Evolutionary conservation across 2,113 vertebrate genomes (phyloP).

Genomic region (Isurus oxyrinchus): DNA sequence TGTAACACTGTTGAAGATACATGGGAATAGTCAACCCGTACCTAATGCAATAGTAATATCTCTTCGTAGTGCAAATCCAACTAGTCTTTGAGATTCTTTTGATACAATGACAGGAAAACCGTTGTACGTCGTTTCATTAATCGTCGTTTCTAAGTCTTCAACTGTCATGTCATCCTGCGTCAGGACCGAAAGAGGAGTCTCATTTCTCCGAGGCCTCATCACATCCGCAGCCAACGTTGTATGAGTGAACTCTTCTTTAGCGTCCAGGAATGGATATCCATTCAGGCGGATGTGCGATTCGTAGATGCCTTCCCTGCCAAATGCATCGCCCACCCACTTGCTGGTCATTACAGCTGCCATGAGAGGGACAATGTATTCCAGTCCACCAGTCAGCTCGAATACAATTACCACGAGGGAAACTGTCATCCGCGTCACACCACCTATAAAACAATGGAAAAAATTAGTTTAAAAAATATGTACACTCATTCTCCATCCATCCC

Average conservation of each 20-base stretch:
- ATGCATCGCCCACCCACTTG: constrained; percentile 98
- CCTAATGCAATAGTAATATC: constrained; percentile 97
- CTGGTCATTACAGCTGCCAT: constrained; percentile 99
- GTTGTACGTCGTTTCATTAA: constrained; percentile 92
- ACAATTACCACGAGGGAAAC: constrained; percentile 97
- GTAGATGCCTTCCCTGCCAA: constrained; percentile 95
- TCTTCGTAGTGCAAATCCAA: constrained; percentile 93
- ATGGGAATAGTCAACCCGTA: constrained; percentile 47
- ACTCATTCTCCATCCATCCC: neutral
- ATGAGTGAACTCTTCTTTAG: constrained; percentile 97
- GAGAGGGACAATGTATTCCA: constrained; percentile 96
- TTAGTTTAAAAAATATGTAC: neutral
- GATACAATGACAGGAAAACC: constrained; percentile 98
- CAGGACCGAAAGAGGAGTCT: constrained; percentile 83
- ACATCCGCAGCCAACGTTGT: constrained; percentile 89
- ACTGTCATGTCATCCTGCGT: constrained; percentile 96
- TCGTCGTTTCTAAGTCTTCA: constrained; percentile 83
- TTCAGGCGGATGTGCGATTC: constrained; percentile 96
- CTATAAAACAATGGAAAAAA: constrained; percentile 53
- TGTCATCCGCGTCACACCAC: constrained; percentile 96
- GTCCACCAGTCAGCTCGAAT: constrained; percentile 90
- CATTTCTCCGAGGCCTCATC: constrained; percentile 84
- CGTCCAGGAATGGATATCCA: constrained; percentile 95
- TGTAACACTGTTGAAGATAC: neutral
- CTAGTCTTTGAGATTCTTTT: constrained; percentile 91